Evolutionary conservation across 2,888 invertebrate species (phyloP).

Genomic region (Chromoteleia sp.): DNA sequence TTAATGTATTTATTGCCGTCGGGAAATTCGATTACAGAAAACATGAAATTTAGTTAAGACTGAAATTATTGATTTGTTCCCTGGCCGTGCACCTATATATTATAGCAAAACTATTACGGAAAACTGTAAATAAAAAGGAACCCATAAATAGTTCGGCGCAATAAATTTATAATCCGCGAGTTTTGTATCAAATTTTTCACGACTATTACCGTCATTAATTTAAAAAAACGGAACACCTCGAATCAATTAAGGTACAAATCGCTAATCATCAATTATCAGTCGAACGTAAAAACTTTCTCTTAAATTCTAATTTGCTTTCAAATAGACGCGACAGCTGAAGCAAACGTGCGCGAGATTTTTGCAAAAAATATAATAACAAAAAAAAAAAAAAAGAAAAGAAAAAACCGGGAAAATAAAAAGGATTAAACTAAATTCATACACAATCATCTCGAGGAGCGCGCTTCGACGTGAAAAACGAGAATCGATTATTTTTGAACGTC

Average conservation of each 20-base stretch:
- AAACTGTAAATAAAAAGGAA: conserved; percentile 23
- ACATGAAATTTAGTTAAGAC: conserved; percentile 47
- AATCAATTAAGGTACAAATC: conserved; percentile 25
- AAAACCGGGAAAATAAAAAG: conserved; percentile 8
- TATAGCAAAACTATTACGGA: conserved; percentile 25
- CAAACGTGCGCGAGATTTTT: conserved; percentile 6
- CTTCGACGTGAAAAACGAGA: conserved; percentile 35
- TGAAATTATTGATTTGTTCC: conserved; percentile 50
- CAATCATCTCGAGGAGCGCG: conserved; percentile 18
- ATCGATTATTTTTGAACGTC: conserved; percentile 59
- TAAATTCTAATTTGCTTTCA: conserved; percentile 47
- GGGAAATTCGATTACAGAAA: conserved; percentile 48
- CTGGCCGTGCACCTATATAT: neutral
- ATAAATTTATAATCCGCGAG: conserved; percentile 1
- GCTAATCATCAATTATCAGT: conserved; percentile 27
- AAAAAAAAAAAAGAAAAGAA: neutral
- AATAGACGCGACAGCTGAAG: neutral
- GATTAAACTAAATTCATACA: conserved; percentile 44
- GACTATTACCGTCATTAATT: neutral
- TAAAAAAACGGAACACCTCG: neutral
- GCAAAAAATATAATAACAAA: neutral
- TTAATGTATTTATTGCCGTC: conserved; percentile 36
- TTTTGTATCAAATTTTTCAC: neutral
- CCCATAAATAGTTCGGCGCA: neutral
- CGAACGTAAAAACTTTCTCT: conserved; percentile 29